Base-by-base conservation (phyloP, 2,113 vertebrate genomes). In the Hippotragus niger region DNA sequence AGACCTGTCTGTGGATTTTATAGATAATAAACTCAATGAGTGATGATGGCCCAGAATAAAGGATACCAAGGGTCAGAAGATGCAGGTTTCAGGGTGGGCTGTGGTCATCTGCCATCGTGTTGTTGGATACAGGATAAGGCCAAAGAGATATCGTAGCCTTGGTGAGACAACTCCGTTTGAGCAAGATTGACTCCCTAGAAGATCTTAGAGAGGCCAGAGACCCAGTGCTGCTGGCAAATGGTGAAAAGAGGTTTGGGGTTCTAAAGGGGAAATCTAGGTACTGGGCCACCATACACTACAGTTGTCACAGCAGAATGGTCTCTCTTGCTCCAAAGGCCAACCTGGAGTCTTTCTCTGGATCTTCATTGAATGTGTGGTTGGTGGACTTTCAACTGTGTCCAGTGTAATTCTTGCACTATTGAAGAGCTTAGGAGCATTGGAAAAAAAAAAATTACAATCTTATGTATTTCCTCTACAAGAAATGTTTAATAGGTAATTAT, bases 221-320 rank as follows among this genome's bases (percentile, higher is more conserved):
- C 4, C 25, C 25, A 15, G 1, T 13, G 27, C 6, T 64, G 2
- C 40, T 40, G 16, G n/a, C 6, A n/a, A 14, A 13, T 2, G 33
- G 0, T 60, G 12, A 64, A 71, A 31, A 19, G 53, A 88, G 21
- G 1, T 7, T 53, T 10, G 52, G 33, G 7, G 2, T 52, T 60
- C 15, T 12, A 33, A 27, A 33, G 15, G 60, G 29, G 3, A 23
- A 5, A 27, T 21, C 10, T 43, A 27, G 12, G 11, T 9, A 4
- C 1, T 25, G 2, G 31, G 5, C n/a, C 31, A 45, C n/a, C 5
- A 0, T 5, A 0, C 27, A 4, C 29, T 10, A 40, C 0, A 4
- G 4, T 4, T 50, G 6, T 82, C 33, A 27, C 19, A 25, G 9
- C 12, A 12, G 16, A 2, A 4, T 4, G n/a, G 1, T 2, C n/a